Base-by-base conservation (phyloP, 2,113 vertebrate species). In the Siphamia tubifer region DNA sequence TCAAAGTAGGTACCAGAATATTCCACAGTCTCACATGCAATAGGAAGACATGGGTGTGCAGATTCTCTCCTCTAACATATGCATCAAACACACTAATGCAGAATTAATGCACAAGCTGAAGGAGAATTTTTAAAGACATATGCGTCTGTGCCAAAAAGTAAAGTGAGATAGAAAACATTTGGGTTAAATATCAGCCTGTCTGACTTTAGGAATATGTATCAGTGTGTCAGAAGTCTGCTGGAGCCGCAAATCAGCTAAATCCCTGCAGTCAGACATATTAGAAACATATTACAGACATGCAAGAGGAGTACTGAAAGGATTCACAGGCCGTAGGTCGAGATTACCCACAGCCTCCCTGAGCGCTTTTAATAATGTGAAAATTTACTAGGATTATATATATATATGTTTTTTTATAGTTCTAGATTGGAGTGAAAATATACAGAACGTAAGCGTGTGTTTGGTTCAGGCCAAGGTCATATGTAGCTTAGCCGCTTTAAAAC, bases 381-480 rank as follows among this genome's bases (percentile, higher is more conserved):
- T 30, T 71, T 31, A 70, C 43, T 67, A 15, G 77, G 77, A 83
- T 83, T 79, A 79, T 40, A 53, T 32, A 30, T n/a, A n/a, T n/a
- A n/a, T n/a, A n/a, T n/a, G n/a, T n/a, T 48, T 70, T 73, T 77
- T 32, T 44, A 43, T 81, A 74, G 81, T 79, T 70, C 58, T 16
- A 4, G 28, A 61, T 39, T 38, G 51, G 27, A 32, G 40, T 36
- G 54, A 52, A 85, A 71, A 63, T 48, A 48, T 21, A 16, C 23
- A 44, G 58, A 77, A 80, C 76, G 39, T 74, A 55, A 79, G 55
- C 23, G 45, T 62, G 58, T 19, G 20, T 64, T 52, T 52, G 40
- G 73, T 62, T 81, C 43, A 68, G 23, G 36, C 25, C 31, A 13
- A 68, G 77, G 65, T 83, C 45, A 74, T 57, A 12, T 10, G 10